These are phyloP conservation scores for Thymelicus sylvestris DNA, from an alignment of 2,888 invertebrate genomes.

Conservation along the genomic window DNA sequence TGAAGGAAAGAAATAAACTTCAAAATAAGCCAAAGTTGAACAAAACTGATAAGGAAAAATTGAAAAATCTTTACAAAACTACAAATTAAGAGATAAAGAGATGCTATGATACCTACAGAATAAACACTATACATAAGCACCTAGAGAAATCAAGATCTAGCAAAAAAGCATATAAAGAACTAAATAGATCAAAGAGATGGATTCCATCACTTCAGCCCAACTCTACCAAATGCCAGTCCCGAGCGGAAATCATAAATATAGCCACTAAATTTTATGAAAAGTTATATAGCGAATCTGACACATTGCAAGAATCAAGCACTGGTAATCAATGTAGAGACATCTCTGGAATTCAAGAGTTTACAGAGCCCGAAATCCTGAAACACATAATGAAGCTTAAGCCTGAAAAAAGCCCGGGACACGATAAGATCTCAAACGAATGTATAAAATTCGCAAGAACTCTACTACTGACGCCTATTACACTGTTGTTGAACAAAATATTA, in stretches of 20 bases:
- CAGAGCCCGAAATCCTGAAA: no score
- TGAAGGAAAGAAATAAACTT: constrained; percentile 40
- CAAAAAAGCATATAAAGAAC: constrained; percentile 40
- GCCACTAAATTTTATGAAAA: no score
- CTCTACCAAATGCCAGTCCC: constrained; percentile 29
- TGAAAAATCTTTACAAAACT: constrained; percentile 39
- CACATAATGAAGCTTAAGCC: no score
- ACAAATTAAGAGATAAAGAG: constrained; percentile 42
- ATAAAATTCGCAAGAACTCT: no score
- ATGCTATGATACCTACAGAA: constrained; percentile 38
- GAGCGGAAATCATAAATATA: constrained; percentile 29
- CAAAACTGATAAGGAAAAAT: constrained; percentile 38
- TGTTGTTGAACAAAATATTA: no score
- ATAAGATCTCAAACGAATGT: no score
- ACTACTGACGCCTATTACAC: no score
- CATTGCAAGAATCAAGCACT: no score
- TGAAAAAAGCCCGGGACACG: no score
- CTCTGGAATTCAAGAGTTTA: no score
- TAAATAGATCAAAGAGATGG: constrained; percentile 37
- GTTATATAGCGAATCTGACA: no score
- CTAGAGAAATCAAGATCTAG: constrained; percentile 37
- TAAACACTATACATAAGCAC: constrained; percentile 36
- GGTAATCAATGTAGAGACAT: no score
- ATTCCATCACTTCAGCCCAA: constrained; percentile 33
- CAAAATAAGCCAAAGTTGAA: constrained; percentile 40